Conservation (phyloP, 2,888 invertebrate genomes). For the Pardosa pseudoannulata region DNA sequence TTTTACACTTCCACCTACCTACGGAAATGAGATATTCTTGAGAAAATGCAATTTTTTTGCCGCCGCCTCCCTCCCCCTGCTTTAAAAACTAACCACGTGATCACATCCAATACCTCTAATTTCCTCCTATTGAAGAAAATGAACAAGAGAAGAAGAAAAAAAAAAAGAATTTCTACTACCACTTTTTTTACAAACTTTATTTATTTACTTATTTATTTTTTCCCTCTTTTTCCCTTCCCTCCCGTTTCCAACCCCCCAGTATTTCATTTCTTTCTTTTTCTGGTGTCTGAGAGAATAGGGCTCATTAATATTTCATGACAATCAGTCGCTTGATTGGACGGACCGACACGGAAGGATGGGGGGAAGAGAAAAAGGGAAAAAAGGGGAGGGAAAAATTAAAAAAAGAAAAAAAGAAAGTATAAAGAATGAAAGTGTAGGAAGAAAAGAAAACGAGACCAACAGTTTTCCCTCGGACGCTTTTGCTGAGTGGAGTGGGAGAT, state of each 20-base stretch:
- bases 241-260: too few relatives aligned
- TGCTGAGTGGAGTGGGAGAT: slow-evolving; percentile 19
- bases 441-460: slow-evolving; percentile 33
- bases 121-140: slow-evolving; percentile 52
- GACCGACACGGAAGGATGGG: slow-evolving; percentile 50
- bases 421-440: slow-evolving; percentile 19
- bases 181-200: slow-evolving; percentile 25
- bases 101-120: slow-evolving; percentile 58
- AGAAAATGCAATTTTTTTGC: slow-evolving; percentile 26
- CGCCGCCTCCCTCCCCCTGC: not conserved
- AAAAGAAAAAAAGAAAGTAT: slow-evolving; percentile 35
- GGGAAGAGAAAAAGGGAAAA: not conserved
- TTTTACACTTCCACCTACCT: not conserved
- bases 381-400: slow-evolving; percentile 26
- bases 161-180: slow-evolving; percentile 37
- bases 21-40: slow-evolving; percentile 42
- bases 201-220: slow-evolving; percentile 59
- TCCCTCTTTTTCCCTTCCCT: not conserved
- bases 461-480: slow-evolving; percentile 58
- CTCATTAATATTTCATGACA: slow-evolving; percentile 72
- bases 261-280: slow-evolving; percentile 19
- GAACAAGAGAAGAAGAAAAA: too few relatives aligned
- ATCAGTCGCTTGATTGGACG: slow-evolving; percentile 70
- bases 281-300: slow-evolving; percentile 42
- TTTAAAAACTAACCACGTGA: slow-evolving; percentile 25